Base-by-base conservation (phyloP, 2,113 vertebrate genomes). In the Suncus etruscus region DNA sequence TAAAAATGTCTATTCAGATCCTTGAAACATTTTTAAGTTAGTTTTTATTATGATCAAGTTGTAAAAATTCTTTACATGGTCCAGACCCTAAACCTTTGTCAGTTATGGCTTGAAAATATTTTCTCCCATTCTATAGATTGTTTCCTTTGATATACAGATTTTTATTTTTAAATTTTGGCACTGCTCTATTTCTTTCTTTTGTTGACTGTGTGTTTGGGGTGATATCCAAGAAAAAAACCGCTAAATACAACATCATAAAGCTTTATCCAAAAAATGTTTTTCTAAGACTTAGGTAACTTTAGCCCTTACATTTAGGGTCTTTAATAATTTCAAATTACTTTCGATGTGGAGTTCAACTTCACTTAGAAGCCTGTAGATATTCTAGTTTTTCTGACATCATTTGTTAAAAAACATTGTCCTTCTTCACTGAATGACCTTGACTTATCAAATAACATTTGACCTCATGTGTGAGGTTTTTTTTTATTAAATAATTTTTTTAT, bases 341-440 rank as follows among this genome's bases (percentile, higher is more conserved):
- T 48, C 16, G 81, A 68, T 74, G 22, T 61, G 18, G 29, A 48
- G 3, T 48, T 32, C 58, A 68, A 18, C 3, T 58, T 89, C 11
- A 16, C 50, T 83, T 20, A 27, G 61, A 32, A 89, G 54, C 27
- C 27, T 68, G 32, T 74, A 47, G 47, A 29, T 61, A 85, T 74
- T 39, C 58, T 48, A 58, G 11, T 85, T 80, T 89, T 20, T 16
- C 74, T 24, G 78, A 11, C 12, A 89, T 32, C 15, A 68, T 68
- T 85, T 93, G 20, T 80, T 89, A 47, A 93, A 93, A 89, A 74
- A 58, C 47, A 85, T 47, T 80, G 47, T n/a, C 66, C n/a, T 92
- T 89, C 47, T 11, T 15, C 18, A 73, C 0, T 58, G 58, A 74
- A 66, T n/a, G 32, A 69, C 47, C 31, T 66, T 73, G 15, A 50